These are phyloP conservation scores for Drosophila erecta DNA, from an alignment of 1,140 invertebrate genomes.

Conservation along the genomic window DNA sequence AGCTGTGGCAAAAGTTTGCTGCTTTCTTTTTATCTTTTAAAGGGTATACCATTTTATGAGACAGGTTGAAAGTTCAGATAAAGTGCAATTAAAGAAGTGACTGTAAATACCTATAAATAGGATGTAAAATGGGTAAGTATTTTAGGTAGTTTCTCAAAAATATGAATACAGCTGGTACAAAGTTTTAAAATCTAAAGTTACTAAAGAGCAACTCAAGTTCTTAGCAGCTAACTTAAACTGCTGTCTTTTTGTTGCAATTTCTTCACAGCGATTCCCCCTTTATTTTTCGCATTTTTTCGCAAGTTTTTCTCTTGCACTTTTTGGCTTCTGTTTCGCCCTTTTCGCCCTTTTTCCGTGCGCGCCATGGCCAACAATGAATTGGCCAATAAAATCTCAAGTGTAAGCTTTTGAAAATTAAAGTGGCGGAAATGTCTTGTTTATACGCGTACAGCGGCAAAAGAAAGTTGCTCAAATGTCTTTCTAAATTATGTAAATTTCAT, in stretches of 20 bases:
- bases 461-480: conserved; percentile 80
- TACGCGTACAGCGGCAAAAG: conserved; percentile 61
- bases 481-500: conserved; percentile 84
- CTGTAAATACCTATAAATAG: too few relatives aligned
- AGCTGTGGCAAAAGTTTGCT: conserved; percentile 37
- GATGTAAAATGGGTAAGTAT: too few relatives aligned
- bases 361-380: conserved; percentile 77
- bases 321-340: conserved; percentile 5
- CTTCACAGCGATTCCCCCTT: conserved; percentile 25
- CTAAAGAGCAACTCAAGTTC: conserved; percentile 34
- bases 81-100: too few relatives aligned
- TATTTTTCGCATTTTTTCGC: conserved; percentile 28
- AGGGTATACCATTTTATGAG: conserved; percentile 3
- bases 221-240: conserved; percentile 5
- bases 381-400: conserved; percentile 83
- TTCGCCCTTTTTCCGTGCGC: conserved; percentile 4
- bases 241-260: conserved; percentile 17
- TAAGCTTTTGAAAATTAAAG: conserved; percentile 83
- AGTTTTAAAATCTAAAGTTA: background rate
- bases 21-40: background rate
- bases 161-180: background rate
- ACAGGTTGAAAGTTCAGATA: background rate
- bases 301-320: conserved; percentile 66
- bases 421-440: conserved; percentile 83
- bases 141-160: background rate